A percentile compares a stretch with the other conserved stretches of the same genome.
phyloP scores from a whole-genome alignment of 2,797 vertebrate species.

The Phaenicophaeus curvirostris region DNA sequence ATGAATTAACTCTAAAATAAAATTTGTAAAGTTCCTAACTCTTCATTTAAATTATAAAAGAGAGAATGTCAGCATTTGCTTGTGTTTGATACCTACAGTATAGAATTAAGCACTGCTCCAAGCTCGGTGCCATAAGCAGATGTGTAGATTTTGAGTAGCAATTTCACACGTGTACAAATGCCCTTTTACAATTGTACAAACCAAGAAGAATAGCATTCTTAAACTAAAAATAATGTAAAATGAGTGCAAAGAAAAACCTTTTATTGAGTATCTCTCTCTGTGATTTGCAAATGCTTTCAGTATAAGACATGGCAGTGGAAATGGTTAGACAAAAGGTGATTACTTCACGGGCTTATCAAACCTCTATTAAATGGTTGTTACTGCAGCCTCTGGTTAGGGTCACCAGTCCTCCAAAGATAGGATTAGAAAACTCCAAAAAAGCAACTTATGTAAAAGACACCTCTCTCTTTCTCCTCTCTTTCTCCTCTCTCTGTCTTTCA shows the following conservation, averaged over 20 bases:
- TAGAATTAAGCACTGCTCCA: background rate
- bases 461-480: background rate
- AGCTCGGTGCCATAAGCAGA: no score
- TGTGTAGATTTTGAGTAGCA: no score
- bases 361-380: background rate
- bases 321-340: slow-evolving; percentile 29
- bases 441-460: background rate
- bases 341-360: slow-evolving; percentile 31
- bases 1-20: background rate
- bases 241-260: background rate
- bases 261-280: background rate
- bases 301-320: background rate
- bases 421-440: background rate
- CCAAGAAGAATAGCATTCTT: background rate
- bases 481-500: background rate
- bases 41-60: background rate
- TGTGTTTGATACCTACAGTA: background rate
- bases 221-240: background rate
- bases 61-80: background rate
- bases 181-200: background rate
- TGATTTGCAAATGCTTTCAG: background rate
- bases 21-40: background rate
- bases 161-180: no score
- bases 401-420: slow-evolving; percentile 3
- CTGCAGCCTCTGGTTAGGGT: background rate